phyloP scores from a whole-genome alignment of 2,797 vertebrate genomes.

The Champsocephalus esox region DNA sequence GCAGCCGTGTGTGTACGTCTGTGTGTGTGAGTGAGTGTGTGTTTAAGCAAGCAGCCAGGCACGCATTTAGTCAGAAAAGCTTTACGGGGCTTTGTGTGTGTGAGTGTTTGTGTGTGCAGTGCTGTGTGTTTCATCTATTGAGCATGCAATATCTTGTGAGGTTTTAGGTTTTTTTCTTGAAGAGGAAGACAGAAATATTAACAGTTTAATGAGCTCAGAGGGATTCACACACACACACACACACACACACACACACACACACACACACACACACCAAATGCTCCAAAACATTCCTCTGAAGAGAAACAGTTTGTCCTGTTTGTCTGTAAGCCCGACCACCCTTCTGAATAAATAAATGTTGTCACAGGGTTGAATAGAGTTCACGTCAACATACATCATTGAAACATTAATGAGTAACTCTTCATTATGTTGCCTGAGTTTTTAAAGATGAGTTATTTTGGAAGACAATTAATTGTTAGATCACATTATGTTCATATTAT shows the following conservation, averaged over 20 bases:
- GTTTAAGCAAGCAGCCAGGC: conserved; percentile 71
- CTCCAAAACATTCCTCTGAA: conserved; percentile 50
- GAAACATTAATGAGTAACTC: conserved; percentile 53
- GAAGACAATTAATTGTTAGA: conserved; percentile 14
- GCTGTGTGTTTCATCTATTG: conserved; percentile 49
- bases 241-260: conserved; percentile 7
- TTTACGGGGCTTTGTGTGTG: conserved; percentile 59
- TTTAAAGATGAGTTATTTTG: conserved; percentile 9
- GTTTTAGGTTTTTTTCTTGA: conserved; percentile 48
- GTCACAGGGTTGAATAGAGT: conserved; percentile 68
- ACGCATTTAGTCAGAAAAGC: conserved; percentile 73
- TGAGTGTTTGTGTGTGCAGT: conserved; percentile 23
- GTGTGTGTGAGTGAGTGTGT: conserved; percentile 72
- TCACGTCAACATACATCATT: conserved; percentile 53
- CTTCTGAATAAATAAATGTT: conserved; percentile 66
- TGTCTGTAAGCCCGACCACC: conserved; percentile 57
- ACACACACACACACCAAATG: conserved; percentile 20
- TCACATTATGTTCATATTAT: conserved; percentile 25
- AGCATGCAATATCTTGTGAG: conserved; percentile 83
- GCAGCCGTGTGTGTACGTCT: conserved; percentile 59
- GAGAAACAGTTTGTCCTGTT: conserved; percentile 68
- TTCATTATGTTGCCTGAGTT: conserved; percentile 17
- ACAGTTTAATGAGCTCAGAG: conserved; percentile 74
- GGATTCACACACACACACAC: conserved; percentile 53
- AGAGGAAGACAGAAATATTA: conserved; percentile 64